Evolutionary conservation across 1,140 invertebrate genomes (phyloP).

Genomic region (Conus betulinus): DNA sequence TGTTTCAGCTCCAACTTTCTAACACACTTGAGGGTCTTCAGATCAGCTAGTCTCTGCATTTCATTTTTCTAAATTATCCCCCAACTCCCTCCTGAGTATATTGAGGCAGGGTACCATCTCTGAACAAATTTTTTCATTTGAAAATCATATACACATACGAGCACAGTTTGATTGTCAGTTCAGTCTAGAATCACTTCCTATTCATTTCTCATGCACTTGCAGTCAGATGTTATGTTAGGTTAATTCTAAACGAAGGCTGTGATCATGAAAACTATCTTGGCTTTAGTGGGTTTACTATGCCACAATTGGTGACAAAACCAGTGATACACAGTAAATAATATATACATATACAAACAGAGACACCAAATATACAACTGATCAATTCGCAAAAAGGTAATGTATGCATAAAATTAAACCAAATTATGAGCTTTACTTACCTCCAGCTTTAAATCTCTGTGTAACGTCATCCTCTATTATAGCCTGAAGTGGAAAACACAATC

Average conservation of each 20-base stretch:
- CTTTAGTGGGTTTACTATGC: background rate
- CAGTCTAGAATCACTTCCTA: too few relatives aligned
- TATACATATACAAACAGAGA: background rate
- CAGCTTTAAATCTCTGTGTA: constrained; percentile 68
- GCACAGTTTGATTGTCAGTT: too few relatives aligned
- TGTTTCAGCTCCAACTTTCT: too few relatives aligned
- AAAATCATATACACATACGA: too few relatives aligned
- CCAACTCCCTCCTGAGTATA: too few relatives aligned
- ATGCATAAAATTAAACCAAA: background rate
- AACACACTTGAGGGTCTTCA: too few relatives aligned
- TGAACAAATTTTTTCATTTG: too few relatives aligned
- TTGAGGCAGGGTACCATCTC: too few relatives aligned
- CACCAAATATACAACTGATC: background rate
- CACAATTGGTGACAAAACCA: background rate
- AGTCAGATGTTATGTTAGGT: background rate
- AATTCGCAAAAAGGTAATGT: background rate
- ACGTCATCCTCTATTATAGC: constrained; percentile 71
- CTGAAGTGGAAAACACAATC: constrained; percentile 41
- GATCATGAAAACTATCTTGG: background rate
- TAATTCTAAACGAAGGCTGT: background rate
- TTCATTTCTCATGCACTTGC: too few relatives aligned
- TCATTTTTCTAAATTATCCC: too few relatives aligned
- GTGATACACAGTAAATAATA: too few relatives aligned
- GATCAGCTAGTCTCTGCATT: too few relatives aligned
- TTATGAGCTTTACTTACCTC: constrained; percentile 50